Evolutionary conservation across 1,140 invertebrate genomes (phyloP).

Genomic region (Homalodisca vitripennis): DNA sequence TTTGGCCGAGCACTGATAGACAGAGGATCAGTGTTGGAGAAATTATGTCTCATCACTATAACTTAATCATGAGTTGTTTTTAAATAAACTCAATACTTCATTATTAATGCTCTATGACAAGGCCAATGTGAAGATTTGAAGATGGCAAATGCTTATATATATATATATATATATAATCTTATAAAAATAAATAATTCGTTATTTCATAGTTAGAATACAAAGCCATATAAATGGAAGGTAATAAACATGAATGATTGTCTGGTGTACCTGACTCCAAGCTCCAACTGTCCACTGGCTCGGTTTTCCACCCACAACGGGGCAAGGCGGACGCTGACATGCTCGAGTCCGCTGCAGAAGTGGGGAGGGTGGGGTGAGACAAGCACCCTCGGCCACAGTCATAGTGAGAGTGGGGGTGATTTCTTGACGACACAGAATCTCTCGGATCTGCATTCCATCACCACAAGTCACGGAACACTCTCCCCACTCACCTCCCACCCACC

Average conservation of each 20-base stretch:
- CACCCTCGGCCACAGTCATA: conserved; percentile 47
- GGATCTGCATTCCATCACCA: conserved; percentile 38
- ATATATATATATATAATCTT: too few relatives aligned
- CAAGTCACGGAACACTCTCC: conserved; percentile 39
- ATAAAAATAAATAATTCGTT: too few relatives aligned
- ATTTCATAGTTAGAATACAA: too few relatives aligned
- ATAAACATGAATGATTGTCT: conserved; percentile 1
- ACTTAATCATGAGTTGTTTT: too few relatives aligned
- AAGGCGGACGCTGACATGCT: conserved; percentile 33
- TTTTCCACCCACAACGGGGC: neutral
- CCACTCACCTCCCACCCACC: conserved; percentile 42
- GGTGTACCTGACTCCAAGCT: conserved; percentile 36
- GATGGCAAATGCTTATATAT: too few relatives aligned
- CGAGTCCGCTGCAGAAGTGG: conserved; percentile 31
- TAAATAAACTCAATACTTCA: too few relatives aligned
- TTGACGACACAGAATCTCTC: conserved; percentile 40
- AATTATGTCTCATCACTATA: too few relatives aligned
- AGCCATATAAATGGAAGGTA: too few relatives aligned
- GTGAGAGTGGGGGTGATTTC: conserved; percentile 46
- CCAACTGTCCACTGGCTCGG: conserved; percentile 33
- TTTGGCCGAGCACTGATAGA: conserved; percentile 52
- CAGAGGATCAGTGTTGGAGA: neutral
- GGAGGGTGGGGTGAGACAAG: conserved; percentile 40
- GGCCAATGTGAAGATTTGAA: too few relatives aligned
- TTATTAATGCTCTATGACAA: too few relatives aligned